Conservation (phyloP, 2,113 vertebrate genomes). For the Arenaria interpres region DNA sequence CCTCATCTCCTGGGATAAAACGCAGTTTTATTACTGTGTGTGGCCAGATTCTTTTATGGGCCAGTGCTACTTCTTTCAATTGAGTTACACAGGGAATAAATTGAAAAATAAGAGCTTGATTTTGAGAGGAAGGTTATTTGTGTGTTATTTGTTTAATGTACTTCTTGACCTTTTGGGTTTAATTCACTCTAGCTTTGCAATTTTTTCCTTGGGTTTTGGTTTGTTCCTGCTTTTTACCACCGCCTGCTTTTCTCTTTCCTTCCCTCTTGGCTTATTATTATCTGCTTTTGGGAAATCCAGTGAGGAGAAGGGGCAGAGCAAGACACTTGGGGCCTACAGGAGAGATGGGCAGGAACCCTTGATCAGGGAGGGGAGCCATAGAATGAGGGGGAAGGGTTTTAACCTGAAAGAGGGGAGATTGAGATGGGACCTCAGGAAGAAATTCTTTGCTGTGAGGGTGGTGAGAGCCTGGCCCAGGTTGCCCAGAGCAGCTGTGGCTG, state of each 20-base stretch:
- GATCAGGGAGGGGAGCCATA: no score
- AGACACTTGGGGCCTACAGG: neutral
- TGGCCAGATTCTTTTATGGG: neutral
- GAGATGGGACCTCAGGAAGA: no score
- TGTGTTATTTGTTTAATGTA: neutral
- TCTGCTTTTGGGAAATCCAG: constrained; percentile 11
- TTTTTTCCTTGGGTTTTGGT: neutral
- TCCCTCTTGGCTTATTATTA: neutral
- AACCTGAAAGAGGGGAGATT: no score
- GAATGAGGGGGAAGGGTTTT: no score
- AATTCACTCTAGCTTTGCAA: neutral
- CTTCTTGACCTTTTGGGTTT: neutral
- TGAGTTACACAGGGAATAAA: neutral
- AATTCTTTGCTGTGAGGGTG: no score
- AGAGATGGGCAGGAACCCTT: no score
- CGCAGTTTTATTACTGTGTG: neutral
- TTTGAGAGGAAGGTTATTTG: neutral
- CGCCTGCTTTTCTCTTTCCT: neutral
- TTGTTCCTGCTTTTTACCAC: neutral
- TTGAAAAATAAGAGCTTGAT: neutral
- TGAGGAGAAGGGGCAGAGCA: neutral
- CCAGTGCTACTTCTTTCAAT: neutral
- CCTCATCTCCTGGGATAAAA: neutral
- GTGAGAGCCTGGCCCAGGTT: no score
- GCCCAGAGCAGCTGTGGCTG: no score